Percentiles rank a stretch among this genome's conserved stretches.
Conservation (phyloP, 1,140 invertebrate species). For the Drosophila lacertosa region DNA sequence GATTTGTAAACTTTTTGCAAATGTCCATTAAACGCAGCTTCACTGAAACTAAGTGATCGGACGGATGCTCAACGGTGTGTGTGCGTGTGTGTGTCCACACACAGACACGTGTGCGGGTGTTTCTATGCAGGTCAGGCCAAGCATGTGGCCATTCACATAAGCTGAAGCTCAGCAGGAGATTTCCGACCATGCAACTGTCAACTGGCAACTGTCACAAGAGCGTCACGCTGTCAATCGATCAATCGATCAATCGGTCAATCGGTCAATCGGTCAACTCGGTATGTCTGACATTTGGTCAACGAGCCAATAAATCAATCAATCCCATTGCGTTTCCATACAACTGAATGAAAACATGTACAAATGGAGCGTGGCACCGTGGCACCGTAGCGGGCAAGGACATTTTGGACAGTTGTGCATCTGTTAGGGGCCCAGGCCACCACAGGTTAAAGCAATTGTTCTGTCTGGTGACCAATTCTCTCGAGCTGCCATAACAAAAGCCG, state of each 20-base stretch:
- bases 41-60: constrained; percentile 46
- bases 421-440: neutral
- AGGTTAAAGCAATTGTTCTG: constrained; percentile 20
- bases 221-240: constrained; percentile 21
- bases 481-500: constrained; percentile 7
- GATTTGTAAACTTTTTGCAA: constrained; percentile 62
- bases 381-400: neutral
- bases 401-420: constrained; percentile 19
- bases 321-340: constrained; percentile 28
- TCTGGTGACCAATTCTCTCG: neutral
- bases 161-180: too few species aligned
- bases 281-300: constrained; percentile 35
- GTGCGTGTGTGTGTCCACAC: too few species aligned
- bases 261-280: constrained; percentile 21
- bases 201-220: constrained; percentile 41
- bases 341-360: constrained; percentile 53
- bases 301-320: constrained; percentile 72
- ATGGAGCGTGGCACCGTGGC: constrained; percentile 4
- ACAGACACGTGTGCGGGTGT: too few species aligned
- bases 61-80: neutral
- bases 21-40: constrained; percentile 69
- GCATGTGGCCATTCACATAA: too few species aligned
- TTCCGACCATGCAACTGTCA: constrained; percentile 3
- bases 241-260: constrained; percentile 48
- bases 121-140: too few species aligned